Conservation (phyloP, 2,797 vertebrate species). For the Manis javanica region DNA sequence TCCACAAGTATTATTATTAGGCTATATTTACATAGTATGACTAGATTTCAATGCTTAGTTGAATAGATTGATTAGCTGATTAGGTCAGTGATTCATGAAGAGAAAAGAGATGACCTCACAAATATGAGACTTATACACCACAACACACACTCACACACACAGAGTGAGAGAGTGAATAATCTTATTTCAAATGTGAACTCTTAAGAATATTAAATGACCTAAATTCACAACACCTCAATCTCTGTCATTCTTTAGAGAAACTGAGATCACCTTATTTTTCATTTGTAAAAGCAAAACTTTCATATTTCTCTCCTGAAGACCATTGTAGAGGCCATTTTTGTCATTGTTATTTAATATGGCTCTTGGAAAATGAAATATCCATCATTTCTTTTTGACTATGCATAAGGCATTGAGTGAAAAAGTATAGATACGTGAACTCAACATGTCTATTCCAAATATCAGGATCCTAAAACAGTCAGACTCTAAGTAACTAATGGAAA, state of each 20-base stretch:
- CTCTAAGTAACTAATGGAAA: neutral
- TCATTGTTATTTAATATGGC: constrained; percentile 41
- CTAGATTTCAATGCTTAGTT: neutral
- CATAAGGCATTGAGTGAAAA: constrained; percentile 23
- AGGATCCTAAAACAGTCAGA: neutral
- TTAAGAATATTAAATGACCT: constrained; percentile 36
- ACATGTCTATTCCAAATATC: neutral
- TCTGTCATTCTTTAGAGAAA: constrained; percentile 10
- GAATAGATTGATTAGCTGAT: neutral
- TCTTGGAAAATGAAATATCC: neutral
- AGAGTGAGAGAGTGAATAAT: neutral
- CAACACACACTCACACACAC: neutral
- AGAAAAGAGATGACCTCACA: neutral
- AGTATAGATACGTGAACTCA: neutral
- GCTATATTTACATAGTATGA: neutral
- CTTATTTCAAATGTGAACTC: constrained; percentile 2
- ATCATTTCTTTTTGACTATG: neutral
- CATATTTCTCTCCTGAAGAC: constrained; percentile 18
- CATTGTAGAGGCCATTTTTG: neutral
- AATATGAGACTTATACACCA: neutral
- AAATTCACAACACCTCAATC: neutral
- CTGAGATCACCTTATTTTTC: constrained; percentile 14
- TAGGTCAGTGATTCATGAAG: neutral
- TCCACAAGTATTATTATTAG: neutral
- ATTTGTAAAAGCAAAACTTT: constrained; percentile 6